Percentiles rank a stretch among this genome's conserved stretches.
Evolutionary conservation across 2,888 invertebrate species (phyloP).

Genomic region (Odiellus spinosus): DNA sequence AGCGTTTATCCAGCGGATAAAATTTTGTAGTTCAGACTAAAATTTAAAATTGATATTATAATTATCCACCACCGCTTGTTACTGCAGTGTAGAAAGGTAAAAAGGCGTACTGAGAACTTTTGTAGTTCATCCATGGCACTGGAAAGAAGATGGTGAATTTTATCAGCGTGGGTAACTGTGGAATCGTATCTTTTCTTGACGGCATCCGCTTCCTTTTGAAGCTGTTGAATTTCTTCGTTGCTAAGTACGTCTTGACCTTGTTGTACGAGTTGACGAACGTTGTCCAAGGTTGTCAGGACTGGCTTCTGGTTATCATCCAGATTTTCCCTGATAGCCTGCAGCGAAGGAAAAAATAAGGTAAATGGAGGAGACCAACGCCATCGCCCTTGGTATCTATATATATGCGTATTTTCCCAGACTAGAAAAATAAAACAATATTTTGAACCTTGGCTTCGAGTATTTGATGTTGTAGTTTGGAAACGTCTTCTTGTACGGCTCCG

Average conservation of each 20-base stretch:
- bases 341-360: constrained; percentile 5
- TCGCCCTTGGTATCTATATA: no score
- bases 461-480: constrained; percentile 72
- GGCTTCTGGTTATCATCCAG: constrained; percentile 68
- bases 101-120: constrained; percentile 45
- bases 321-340: constrained; percentile 72
- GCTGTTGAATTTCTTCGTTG: constrained; percentile 69
- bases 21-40: constrained; percentile 49
- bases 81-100: no score
- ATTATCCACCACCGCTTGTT: no score
- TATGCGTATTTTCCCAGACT: no score
- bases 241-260: constrained; percentile 83
- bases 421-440: no score
- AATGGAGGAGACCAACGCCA: neutral
- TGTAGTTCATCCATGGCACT: constrained; percentile 73
- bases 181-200: constrained; percentile 66
- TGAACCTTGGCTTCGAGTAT: constrained; percentile 67
- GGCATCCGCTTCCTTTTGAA: constrained; percentile 71
- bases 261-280: constrained; percentile 72
- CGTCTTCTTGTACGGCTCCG: constrained; percentile 68
- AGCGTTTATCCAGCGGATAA: constrained; percentile 67
- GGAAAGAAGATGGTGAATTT: constrained; percentile 53
- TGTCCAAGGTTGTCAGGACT: constrained; percentile 69
- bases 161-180: constrained; percentile 60
- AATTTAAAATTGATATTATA: constrained; percentile 4